Evolutionary conservation across 2,888 invertebrate species (phyloP).

Genomic region (Lasioglossum leucozonium): DNA sequence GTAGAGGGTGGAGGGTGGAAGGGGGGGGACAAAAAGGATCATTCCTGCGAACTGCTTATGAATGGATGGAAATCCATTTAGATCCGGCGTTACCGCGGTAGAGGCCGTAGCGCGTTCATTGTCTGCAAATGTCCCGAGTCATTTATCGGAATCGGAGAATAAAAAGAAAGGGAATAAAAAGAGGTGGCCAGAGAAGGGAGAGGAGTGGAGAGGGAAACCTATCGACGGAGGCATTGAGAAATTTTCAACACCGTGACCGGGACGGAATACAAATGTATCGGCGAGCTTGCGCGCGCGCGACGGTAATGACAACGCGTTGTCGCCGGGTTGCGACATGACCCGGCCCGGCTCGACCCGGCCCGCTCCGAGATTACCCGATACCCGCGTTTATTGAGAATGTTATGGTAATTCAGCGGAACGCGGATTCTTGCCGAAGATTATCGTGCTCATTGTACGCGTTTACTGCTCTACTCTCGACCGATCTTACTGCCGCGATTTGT

Average conservation of each 20-base stretch:
- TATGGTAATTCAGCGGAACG: conserved; percentile 53
- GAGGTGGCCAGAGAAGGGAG: no score
- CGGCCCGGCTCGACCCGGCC: not conserved
- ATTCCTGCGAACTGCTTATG: conserved; percentile 20
- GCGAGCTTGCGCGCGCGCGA: not conserved
- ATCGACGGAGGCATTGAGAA: conserved; percentile 30
- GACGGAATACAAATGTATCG: conserved; percentile 37
- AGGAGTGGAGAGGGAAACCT: not conserved
- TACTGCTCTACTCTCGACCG: conserved; percentile 43
- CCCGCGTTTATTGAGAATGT: conserved; percentile 40
- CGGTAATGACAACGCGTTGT: conserved; percentile 45
- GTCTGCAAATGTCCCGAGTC: conserved; percentile 44
- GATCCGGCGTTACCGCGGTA: conserved; percentile 21
- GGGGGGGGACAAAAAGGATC: not conserved
- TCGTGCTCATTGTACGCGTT: conserved; percentile 49
- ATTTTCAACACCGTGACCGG: conserved; percentile 38
- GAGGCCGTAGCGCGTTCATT: conserved; percentile 33
- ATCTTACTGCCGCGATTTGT: conserved; percentile 29
- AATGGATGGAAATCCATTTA: conserved; percentile 38
- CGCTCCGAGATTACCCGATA: conserved; percentile 55
- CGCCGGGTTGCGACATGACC: conserved; percentile 36
- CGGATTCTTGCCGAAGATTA: conserved; percentile 44
- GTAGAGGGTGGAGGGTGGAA: no score
- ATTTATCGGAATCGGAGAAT: conserved; percentile 44
- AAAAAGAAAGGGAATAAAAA: conserved; percentile 5